phyloP scores from a whole-genome alignment of 2,888 invertebrate species.

The Clanis bilineata region DNA sequence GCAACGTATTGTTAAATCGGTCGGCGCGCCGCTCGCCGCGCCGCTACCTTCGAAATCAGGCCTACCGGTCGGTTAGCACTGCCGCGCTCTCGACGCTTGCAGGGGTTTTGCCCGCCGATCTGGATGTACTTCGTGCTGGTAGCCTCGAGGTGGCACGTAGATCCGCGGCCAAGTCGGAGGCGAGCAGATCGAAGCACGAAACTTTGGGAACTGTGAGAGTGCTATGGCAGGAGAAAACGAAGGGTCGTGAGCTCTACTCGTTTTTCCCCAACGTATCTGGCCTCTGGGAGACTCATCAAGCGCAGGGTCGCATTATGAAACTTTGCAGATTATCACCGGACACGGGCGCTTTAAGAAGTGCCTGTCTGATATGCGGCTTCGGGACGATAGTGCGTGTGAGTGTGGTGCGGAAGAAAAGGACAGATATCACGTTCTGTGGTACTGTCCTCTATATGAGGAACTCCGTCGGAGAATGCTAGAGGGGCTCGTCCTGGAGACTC shows the following conservation, averaged over 20 bases:
- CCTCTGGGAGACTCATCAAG: slow-evolving; percentile 17
- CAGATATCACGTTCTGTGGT: slow-evolving; percentile 11
- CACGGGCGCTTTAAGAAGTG: slow-evolving; percentile 21
- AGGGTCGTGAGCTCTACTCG: slow-evolving; percentile 26
- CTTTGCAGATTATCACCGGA: slow-evolving; percentile 28
- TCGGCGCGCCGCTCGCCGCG: too few species aligned
- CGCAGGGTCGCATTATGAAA: slow-evolving; percentile 31
- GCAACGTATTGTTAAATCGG: too few species aligned
- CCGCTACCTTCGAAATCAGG: too few species aligned
- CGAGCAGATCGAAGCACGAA: too few species aligned
- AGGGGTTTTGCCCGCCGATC: too few species aligned
- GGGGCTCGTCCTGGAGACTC: not conserved
- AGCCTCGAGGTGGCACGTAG: too few species aligned
- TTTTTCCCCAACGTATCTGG: slow-evolving; percentile 36
- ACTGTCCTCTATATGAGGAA: not conserved
- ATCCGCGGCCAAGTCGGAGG: too few species aligned
- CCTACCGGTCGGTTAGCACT: too few species aligned
- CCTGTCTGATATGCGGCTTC: slow-evolving; percentile 5
- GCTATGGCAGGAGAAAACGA: slow-evolving; percentile 24
- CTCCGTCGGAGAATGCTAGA: slow-evolving; percentile 1
- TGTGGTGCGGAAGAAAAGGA: slow-evolving; percentile 1
- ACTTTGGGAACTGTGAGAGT: too few species aligned
- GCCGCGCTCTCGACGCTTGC: too few species aligned
- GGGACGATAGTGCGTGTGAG: too few species aligned
- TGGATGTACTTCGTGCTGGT: too few species aligned